A percentile compares a stretch with the other conserved stretches of the same genome.
These are phyloP conservation scores for Mesaphorura yosii DNA, from an alignment of 1,140 invertebrate genomes.

Conservation along the genomic window DNA sequence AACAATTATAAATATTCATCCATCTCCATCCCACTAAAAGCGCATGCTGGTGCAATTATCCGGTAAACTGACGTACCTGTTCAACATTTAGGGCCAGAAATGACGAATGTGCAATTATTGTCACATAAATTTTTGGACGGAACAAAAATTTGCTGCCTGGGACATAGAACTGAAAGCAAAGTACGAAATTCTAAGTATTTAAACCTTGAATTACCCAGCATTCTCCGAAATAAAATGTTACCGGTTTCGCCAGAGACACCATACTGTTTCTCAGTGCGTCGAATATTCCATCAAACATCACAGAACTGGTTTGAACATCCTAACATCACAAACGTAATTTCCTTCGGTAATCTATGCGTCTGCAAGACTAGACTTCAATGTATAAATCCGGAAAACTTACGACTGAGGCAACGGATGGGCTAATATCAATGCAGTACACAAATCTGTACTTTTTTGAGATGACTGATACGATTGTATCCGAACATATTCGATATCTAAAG, in stretches of 20 bases:
- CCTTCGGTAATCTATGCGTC: slow-evolving; percentile 4
- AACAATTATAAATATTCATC: neutral
- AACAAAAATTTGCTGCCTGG: slow-evolving; percentile 54
- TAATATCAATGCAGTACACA: slow-evolving; percentile 67
- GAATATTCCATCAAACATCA: slow-evolving; percentile 58
- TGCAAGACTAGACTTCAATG: slow-evolving; percentile 5
- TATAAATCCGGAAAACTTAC: slow-evolving; percentile 37
- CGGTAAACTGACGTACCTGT: slow-evolving; percentile 41
- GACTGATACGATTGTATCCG: slow-evolving; percentile 43
- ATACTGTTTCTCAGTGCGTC: slow-evolving; percentile 51
- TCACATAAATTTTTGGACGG: slow-evolving; percentile 60
- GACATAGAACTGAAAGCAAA: slow-evolving; percentile 48
- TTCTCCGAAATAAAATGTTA: slow-evolving; percentile 39
- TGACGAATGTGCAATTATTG: slow-evolving; percentile 67
- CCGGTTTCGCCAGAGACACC: slow-evolving; percentile 50
- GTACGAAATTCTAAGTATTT: slow-evolving; percentile 16
- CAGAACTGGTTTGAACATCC: slow-evolving; percentile 53
- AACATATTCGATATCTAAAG: slow-evolving; percentile 22
- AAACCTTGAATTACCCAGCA: slow-evolving; percentile 2
- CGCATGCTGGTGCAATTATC: neutral
- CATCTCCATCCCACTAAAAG: too few relatives aligned
- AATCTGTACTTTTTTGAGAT: slow-evolving; percentile 51
- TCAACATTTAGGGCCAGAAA: slow-evolving; percentile 58
- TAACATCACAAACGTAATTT: slow-evolving; percentile 23
- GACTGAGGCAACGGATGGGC: slow-evolving; percentile 61